Percentiles rank a stretch among this genome's conserved stretches.
Evolutionary conservation across 2,797 vertebrate genomes (phyloP).

Genomic region (Tragopan temminckii): DNA sequence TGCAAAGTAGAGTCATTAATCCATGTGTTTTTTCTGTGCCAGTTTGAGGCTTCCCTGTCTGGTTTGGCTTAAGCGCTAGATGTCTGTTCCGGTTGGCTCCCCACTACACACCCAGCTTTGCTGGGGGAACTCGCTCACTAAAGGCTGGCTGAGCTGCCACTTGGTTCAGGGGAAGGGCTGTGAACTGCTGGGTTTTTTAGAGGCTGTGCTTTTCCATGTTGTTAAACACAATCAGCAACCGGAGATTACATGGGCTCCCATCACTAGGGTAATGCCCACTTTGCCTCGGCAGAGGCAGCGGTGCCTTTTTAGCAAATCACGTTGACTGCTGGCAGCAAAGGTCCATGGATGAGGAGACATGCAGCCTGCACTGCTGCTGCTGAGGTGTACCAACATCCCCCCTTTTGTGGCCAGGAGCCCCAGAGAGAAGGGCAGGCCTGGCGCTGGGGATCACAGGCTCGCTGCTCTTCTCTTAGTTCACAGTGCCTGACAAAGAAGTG

Average conservation of each 20-base stretch:
- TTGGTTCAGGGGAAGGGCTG: neutral
- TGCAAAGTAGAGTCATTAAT: neutral
- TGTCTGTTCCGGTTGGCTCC: neutral
- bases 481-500: neutral
- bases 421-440: neutral
- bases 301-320: neutral
- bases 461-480: neutral
- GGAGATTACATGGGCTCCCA: neutral
- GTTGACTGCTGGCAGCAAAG: neutral
- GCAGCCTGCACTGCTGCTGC: neutral
- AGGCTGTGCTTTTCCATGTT: neutral
- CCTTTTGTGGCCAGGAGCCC: fast-evolving
- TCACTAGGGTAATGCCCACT: neutral
- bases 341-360: neutral
- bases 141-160: neutral
- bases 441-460: fast-evolving
- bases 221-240: neutral
- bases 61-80: neutral
- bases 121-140: neutral
- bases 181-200: neutral
- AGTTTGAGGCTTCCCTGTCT: neutral
- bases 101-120: neutral
- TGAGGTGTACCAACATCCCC: neutral
- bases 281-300: neutral
- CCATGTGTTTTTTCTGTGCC: neutral